Percentiles rank a stretch among this genome's conserved stretches.
phyloP scores from a whole-genome alignment of 2,113 vertebrate genomes.

The Microtus ochrogaster region DNA sequence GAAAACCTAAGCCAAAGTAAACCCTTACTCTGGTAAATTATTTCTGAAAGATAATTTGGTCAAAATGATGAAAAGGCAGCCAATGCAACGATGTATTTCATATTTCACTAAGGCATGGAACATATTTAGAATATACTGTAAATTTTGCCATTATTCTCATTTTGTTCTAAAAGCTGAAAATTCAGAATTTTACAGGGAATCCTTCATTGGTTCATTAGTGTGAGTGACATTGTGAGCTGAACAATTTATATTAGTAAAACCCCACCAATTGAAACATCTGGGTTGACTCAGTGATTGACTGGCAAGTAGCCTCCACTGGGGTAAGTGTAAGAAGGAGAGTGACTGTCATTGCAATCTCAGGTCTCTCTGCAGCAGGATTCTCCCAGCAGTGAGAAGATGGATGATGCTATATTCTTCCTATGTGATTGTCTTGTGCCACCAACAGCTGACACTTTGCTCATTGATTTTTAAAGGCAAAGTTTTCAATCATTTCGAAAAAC shows the following conservation, averaged over 20 bases:
- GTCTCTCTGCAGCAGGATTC: neutral
- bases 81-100: neutral
- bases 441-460: neutral
- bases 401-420: neutral
- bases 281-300: neutral
- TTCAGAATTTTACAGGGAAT: neutral
- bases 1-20: neutral
- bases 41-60: neutral
- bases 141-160: neutral
- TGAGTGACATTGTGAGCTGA: neutral
- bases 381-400: neutral
- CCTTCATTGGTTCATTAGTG: neutral
- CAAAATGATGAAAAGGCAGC: neutral
- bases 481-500: conserved; percentile 35
- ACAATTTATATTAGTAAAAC: neutral
- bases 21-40: neutral
- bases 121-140: neutral
- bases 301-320: neutral
- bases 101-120: neutral
- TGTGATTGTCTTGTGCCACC: conserved; percentile 22
- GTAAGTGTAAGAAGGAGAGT: neutral
- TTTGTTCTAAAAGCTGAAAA: neutral
- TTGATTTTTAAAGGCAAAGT: conserved; percentile 49
- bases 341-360: neutral
- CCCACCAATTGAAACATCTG: neutral